A percentile compares a stretch with the other conserved stretches of the same genome.
phyloP scores from a whole-genome alignment of 2,888 invertebrate species.

The Stomorhina lunata region DNA sequence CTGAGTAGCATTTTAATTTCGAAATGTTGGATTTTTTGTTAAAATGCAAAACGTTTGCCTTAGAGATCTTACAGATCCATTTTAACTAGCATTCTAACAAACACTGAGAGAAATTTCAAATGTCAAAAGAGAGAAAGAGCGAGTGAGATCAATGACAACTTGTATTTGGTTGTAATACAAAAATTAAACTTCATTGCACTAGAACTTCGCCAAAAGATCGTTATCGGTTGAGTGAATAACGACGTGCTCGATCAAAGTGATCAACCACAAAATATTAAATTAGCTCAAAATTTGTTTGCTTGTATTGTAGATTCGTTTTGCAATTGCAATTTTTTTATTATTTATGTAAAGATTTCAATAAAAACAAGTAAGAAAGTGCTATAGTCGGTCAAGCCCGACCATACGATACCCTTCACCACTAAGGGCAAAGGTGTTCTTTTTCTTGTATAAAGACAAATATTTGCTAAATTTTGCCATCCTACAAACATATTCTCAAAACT shows the following conservation, averaged over 20 bases:
- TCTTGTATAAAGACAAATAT: too few relatives aligned
- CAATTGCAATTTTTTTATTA: slow-evolving; percentile 2
- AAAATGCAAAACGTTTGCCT: slow-evolving; percentile 24
- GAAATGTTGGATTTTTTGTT: not conserved
- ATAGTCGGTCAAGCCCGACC: too few relatives aligned
- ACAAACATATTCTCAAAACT: too few relatives aligned
- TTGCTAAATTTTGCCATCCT: too few relatives aligned
- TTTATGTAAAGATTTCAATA: not conserved
- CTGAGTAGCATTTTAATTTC: slow-evolving; percentile 62
- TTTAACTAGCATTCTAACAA: too few relatives aligned
- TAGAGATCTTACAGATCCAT: slow-evolving; percentile 54
- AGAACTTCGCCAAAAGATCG: too few relatives aligned
- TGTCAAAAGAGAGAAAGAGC: too few relatives aligned
- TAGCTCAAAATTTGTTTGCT: not conserved
- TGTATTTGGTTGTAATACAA: not conserved
- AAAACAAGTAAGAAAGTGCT: too few relatives aligned
- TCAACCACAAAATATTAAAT: slow-evolving; percentile 1
- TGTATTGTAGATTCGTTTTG: not conserved
- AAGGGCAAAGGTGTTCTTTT: too few relatives aligned
- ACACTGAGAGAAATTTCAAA: too few relatives aligned
- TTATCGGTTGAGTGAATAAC: too few relatives aligned
- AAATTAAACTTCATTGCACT: not conserved
- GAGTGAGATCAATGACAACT: not conserved
- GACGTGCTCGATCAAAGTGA: slow-evolving; percentile 35
- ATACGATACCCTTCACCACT: too few relatives aligned